Evolutionary conservation across 2,113 vertebrate species (phyloP).

Genomic region (Menura novaehollandiae): DNA sequence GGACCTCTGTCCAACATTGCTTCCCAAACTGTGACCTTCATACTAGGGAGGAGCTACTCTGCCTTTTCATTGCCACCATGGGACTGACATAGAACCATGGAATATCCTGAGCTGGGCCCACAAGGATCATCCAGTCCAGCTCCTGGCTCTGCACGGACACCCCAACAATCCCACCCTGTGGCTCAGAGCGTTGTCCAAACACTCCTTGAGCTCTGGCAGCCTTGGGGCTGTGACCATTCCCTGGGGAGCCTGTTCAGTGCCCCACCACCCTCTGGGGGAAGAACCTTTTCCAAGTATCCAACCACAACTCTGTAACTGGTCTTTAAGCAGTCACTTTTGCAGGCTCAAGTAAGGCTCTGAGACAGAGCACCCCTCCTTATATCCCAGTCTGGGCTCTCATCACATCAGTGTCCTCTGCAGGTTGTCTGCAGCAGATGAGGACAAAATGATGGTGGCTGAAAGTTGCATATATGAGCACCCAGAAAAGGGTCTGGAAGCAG

Average conservation of each 20-base stretch:
- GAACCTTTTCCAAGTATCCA: neutral
- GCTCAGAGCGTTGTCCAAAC: rapidly evolving
- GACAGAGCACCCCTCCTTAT: neutral
- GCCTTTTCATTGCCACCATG: neutral
- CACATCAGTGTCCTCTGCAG: neutral
- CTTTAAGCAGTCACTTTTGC: neutral
- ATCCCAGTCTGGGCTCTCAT: neutral
- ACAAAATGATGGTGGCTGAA: neutral
- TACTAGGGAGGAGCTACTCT: neutral
- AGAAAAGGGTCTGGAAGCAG: neutral
- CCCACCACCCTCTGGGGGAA: neutral
- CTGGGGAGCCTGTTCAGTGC: neutral
- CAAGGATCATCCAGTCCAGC: neutral
- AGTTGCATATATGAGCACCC: neutral
- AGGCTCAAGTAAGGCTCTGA: neutral
- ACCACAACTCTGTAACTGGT: neutral
- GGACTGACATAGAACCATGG: neutral
- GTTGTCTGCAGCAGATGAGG: neutral
- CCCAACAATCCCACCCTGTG: neutral
- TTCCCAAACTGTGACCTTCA: neutral
- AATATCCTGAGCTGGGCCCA: neutral
- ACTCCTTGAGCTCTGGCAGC: neutral
- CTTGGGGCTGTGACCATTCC: neutral
- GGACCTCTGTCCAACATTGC: neutral
- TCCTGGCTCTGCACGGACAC: neutral